Conservation (phyloP, 1,140 invertebrate genomes). For the Globodera rostochiensis region DNA sequence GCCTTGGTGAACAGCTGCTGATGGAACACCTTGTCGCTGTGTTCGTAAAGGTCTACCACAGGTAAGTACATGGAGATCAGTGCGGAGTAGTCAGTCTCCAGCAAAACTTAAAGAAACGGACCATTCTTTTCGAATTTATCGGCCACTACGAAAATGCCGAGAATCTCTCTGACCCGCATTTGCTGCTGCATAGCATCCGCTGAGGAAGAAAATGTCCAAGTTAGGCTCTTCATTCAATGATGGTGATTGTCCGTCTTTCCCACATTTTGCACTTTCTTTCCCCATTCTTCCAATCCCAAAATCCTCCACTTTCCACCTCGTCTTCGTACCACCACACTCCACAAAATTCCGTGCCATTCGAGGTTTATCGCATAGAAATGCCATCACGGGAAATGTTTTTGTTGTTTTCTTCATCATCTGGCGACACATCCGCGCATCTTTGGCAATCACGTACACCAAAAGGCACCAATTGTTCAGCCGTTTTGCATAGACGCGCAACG, state of each 20-base stretch:
- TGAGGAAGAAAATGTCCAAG: constrained; percentile 24
- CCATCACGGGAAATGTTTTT: constrained; percentile 49
- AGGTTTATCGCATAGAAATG: constrained; percentile 47
- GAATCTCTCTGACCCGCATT: constrained; percentile 15
- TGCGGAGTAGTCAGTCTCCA: constrained; percentile 31
- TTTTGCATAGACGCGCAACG: constrained; percentile 44
- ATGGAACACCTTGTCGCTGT: constrained; percentile 38
- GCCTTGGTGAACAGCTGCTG: constrained; percentile 52
- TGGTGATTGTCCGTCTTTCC: neutral
- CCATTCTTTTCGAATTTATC: constrained; percentile 15
- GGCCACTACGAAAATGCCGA: too few relatives aligned
- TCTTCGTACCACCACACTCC: neutral
- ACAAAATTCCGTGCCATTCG: constrained; percentile 46
- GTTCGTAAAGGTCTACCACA: constrained; percentile 31
- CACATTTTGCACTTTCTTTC: too few relatives aligned
- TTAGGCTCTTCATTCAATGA: neutral
- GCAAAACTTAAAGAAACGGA: neutral
- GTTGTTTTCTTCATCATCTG: constrained; percentile 32
- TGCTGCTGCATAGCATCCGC: constrained; percentile 20
- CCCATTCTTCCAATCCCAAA: too few relatives aligned
- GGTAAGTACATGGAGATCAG: neutral
- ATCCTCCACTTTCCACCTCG: too few relatives aligned
- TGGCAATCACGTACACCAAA: constrained; percentile 47
- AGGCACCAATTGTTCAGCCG: constrained; percentile 38
- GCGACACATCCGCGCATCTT: constrained; percentile 36